A percentile compares a stretch with the other conserved stretches of the same genome.
Evolutionary conservation across 2,888 invertebrate genomes (phyloP).

Genomic region (Hyposoter didymator): DNA sequence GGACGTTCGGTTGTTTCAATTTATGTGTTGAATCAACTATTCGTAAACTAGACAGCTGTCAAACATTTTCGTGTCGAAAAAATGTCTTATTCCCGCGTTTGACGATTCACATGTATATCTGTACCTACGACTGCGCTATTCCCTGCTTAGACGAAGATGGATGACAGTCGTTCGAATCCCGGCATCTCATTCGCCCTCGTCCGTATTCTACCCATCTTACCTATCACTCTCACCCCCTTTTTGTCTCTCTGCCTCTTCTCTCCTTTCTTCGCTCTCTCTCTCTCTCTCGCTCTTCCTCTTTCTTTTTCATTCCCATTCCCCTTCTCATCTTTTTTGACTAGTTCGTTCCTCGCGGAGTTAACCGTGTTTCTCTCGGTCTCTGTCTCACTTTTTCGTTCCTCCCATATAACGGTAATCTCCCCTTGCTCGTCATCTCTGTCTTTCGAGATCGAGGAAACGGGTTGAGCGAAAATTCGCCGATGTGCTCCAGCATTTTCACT

Average conservation of each 20-base stretch:
- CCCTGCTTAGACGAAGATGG: conserved; percentile 77
- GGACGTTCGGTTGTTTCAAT: not conserved
- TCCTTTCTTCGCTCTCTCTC: conserved; percentile 1
- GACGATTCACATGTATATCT: conserved; percentile 6
- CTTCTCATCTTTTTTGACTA: conserved; percentile 13
- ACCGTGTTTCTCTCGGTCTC: conserved; percentile 18
- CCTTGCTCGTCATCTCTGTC: conserved; percentile 34
- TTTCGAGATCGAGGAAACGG: conserved; percentile 49
- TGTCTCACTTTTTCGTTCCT: conserved; percentile 17
- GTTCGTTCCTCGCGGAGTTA: not conserved
- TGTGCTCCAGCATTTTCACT: conserved; percentile 64
- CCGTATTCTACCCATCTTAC: conserved; percentile 68
- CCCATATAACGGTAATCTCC: conserved; percentile 2
- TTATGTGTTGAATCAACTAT: conserved; percentile 10
- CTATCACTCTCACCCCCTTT: conserved; percentile 33
- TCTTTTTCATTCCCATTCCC: conserved; percentile 11
- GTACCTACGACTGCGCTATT: conserved; percentile 62
- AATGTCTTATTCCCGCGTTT: not conserved
- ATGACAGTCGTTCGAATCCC: conserved; percentile 76
- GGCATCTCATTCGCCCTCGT: conserved; percentile 73
- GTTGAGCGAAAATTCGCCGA: conserved; percentile 44
- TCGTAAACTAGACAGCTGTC: conserved; percentile 17
- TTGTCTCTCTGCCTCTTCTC: conserved; percentile 9
- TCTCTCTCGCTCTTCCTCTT: conserved; percentile 2
- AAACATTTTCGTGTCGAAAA: conserved; percentile 19